A percentile compares a stretch with the other conserved stretches of the same genome.
Conservation (phyloP, 2,797 vertebrate genomes). For the Gymnoscopelus braueri region DNA sequence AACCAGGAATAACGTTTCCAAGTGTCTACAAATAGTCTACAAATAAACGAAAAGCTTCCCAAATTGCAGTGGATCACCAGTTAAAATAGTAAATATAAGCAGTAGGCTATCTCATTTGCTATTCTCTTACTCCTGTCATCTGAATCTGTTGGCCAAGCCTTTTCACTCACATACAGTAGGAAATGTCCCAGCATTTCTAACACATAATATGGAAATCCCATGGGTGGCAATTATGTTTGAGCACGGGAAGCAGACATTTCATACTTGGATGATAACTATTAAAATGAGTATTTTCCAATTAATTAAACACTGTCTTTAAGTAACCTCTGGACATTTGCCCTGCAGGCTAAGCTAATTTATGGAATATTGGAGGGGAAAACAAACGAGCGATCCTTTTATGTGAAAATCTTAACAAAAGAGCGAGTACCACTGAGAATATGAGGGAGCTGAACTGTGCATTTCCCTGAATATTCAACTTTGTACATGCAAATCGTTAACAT, state of each 20-base stretch:
- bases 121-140: constrained; percentile 4
- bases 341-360: constrained; percentile 88
- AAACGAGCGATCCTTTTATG: constrained; percentile 61
- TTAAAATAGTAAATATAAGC: neutral
- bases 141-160: constrained; percentile 74
- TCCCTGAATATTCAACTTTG: constrained; percentile 55
- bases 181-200: constrained; percentile 88
- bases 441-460: constrained; percentile 9
- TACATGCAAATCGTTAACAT: constrained; percentile 49
- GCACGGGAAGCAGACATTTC: constrained; percentile 89
- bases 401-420: constrained; percentile 57
- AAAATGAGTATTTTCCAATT: constrained; percentile 94
- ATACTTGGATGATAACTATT: constrained; percentile 73
- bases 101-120: neutral
- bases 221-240: constrained; percentile 92
- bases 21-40: no score
- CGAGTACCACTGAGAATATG: constrained; percentile 40
- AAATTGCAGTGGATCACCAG: neutral
- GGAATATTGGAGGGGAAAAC: constrained; percentile 79
- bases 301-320: constrained; percentile 92
- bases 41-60: neutral
- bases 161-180: constrained; percentile 90
- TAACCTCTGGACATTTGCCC: constrained; percentile 92
- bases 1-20: no score
- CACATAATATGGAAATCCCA: constrained; percentile 89